Percentiles rank a stretch among this genome's conserved stretches.
These are phyloP conservation scores for Allolobophora icterica DNA, from an alignment of 2,888 invertebrate genomes.

Conservation along the genomic window DNA sequence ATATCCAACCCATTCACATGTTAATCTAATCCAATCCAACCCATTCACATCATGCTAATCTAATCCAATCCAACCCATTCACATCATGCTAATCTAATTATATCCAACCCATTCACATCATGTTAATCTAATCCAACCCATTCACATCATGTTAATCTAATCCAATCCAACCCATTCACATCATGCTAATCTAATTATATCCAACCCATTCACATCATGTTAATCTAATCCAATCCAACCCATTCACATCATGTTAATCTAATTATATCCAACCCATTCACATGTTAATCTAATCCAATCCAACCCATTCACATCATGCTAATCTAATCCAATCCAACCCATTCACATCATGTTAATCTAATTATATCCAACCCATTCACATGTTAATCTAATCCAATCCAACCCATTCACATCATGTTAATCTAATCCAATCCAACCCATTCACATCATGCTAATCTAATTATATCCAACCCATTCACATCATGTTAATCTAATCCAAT, in stretches of 20 bases:
- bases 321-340: no score
- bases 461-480: background rate
- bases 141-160: no score
- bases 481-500: background rate
- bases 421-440: no score
- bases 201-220: background rate
- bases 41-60: no score
- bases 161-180: no score
- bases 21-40: no score
- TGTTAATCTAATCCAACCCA: no score
- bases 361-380: background rate
- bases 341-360: no score
- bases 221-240: background rate
- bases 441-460: no score
- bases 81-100: background rate
- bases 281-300: background rate
- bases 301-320: background rate
- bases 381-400: background rate
- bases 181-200: no score
- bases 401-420: background rate
- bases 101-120: background rate
- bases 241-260: no score
- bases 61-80: background rate
- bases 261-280: background rate
- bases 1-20: background rate